phyloP scores from a whole-genome alignment of 2,113 vertebrate species.

The Lampris megalopsis region DNA sequence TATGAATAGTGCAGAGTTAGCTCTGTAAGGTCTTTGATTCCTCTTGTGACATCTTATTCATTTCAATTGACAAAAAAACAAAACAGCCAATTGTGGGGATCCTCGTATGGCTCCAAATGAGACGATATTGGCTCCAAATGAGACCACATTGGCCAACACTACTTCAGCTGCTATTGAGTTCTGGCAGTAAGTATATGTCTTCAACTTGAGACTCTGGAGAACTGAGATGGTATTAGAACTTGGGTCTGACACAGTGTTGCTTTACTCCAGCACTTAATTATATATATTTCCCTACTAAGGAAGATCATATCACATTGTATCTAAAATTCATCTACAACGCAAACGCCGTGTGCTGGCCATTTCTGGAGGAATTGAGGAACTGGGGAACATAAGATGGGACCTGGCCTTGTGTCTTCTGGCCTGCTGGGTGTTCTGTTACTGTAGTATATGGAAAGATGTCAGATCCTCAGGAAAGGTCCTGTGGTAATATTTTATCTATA shows the following conservation, averaged over 20 bases:
- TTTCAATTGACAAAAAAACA: background rate
- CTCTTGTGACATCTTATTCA: background rate
- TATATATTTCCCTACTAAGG: background rate
- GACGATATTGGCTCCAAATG: slow-evolving; percentile 31
- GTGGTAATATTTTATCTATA: slow-evolving; percentile 38
- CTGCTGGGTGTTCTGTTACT: slow-evolving; percentile 88
- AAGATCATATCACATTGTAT: background rate
- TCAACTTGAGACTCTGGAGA: too few species aligned
- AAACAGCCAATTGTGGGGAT: slow-evolving; percentile 46
- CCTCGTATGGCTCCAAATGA: slow-evolving; percentile 14
- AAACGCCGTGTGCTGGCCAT: slow-evolving; percentile 87
- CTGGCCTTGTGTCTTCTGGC: slow-evolving; percentile 87
- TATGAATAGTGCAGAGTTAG: background rate
- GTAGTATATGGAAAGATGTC: slow-evolving; percentile 91
- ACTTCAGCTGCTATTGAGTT: slow-evolving; percentile 68
- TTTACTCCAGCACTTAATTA: too few species aligned
- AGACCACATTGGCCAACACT: slow-evolving; percentile 38
- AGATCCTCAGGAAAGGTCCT: slow-evolving; percentile 88
- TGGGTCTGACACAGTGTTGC: too few species aligned
- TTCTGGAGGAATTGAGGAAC: slow-evolving; percentile 87
- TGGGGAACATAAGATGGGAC: slow-evolving; percentile 89
- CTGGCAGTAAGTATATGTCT: slow-evolving; percentile 69
- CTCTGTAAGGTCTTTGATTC: background rate
- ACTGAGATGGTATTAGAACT: too few species aligned
- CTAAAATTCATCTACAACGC: background rate